Percentiles rank a stretch among this genome's conserved stretches.
Conservation (phyloP, 30 jellyfish, hydroid and myxozoan genomes). For the Aurelia sp. region DNA sequence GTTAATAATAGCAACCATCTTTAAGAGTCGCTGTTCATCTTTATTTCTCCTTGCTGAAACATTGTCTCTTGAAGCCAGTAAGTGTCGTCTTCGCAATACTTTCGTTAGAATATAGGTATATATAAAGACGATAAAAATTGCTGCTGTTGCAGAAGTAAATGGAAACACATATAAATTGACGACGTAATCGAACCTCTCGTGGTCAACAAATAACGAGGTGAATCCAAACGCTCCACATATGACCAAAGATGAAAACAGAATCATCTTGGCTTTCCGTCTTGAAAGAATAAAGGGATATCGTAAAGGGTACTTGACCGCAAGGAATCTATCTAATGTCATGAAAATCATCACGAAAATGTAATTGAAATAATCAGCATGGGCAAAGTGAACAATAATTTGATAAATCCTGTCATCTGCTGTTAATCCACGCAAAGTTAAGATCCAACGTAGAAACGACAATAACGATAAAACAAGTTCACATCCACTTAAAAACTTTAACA, state of each 20-base stretch:
- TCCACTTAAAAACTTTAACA: neutral
- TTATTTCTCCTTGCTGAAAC: neutral
- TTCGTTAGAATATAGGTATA: neutral
- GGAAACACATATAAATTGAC: neutral
- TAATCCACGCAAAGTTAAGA: neutral
- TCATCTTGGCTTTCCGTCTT: neutral
- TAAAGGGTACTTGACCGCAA: neutral
- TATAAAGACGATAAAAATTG: neutral
- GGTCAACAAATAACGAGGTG: neutral
- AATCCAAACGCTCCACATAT: neutral
- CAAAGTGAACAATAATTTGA: neutral
- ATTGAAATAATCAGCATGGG: neutral
- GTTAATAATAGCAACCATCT: neutral
- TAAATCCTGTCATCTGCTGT: neutral
- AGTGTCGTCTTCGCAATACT: neutral
- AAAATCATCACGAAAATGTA: neutral
- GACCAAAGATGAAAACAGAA: neutral
- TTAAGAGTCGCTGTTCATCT: neutral
- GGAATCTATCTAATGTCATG: neutral
- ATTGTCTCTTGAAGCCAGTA: neutral
- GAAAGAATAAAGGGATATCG: neutral
- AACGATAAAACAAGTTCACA: neutral
- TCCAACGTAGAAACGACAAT: neutral
- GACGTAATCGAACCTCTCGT: neutral
- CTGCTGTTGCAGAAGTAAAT: neutral